These are phyloP conservation scores for Aphaenogaster floridana DNA, from an alignment of 1,140 invertebrate species.

Conservation along the genomic window DNA sequence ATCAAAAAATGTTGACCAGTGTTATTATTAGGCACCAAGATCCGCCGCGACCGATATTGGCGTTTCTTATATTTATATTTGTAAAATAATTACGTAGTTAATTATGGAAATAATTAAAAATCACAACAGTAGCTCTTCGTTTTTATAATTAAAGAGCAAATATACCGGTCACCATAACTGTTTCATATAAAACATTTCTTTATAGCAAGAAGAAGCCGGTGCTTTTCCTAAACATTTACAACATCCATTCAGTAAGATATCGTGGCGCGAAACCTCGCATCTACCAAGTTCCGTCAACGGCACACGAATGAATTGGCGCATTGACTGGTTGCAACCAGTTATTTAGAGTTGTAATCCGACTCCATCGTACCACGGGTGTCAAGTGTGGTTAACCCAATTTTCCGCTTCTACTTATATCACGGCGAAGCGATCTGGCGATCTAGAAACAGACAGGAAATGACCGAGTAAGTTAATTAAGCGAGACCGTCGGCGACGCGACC, in stretches of 20 bases:
- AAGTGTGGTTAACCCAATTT: constrained; percentile 43
- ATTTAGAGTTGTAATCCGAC: constrained; percentile 25
- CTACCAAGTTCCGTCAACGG: neutral
- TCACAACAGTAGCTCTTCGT: neutral
- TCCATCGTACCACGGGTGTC: constrained; percentile 6
- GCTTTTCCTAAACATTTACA: constrained; percentile 11
- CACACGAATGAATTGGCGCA: constrained; percentile 23
- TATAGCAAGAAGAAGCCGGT: neutral
- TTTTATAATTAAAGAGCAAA: neutral
- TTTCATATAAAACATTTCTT: neutral
- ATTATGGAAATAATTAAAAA: neutral
- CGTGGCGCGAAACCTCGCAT: neutral
- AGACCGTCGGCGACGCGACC: constrained; percentile 11
- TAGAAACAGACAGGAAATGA: constrained; percentile 28
- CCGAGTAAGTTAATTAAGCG: constrained; percentile 41
- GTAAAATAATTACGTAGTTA: too few species aligned
- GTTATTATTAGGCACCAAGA: too few species aligned
- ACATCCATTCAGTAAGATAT: constrained; percentile 2
- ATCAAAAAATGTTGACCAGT: too few species aligned
- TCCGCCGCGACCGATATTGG: too few species aligned
- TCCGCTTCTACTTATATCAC: constrained; percentile 53
- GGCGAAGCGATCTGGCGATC: constrained; percentile 8
- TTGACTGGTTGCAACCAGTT: constrained; percentile 12
- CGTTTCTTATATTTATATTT: too few species aligned
- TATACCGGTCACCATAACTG: neutral